Base-by-base conservation (phyloP, 1,140 invertebrate genomes). In the Nymphalis io region DNA sequence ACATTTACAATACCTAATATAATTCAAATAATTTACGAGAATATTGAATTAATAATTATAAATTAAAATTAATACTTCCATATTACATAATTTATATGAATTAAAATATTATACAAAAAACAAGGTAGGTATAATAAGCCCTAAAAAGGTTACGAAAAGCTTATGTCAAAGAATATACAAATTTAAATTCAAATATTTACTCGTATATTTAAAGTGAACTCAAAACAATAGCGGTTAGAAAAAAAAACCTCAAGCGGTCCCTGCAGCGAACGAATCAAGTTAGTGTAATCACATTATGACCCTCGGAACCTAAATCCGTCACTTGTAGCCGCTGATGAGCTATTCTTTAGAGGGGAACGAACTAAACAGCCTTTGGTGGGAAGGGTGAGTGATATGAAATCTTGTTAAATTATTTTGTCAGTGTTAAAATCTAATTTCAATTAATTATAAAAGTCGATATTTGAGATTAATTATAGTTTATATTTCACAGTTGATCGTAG, bases 271-370 rank as follows among this genome's bases (percentile, higher is more conserved):
- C 70, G 81, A 84, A 81, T 82, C 74, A 61, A 79, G 76, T 84
- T 81, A 81, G 55, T 44, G 51, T 83, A 80, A 83, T 81, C 66
- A 72, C 38, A 76, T 82, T 81, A 82, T 62, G 68, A 58, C 78
- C 76, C 74, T 68, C 51, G 68, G 70, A 66, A 71, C 74, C 73
- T 70, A 75, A 78, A 82, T 76, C 75, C 78, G 75, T 75, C 81
- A 78, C 77, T 83, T 79, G 76, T 78, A 73, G 70, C 78, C 77
- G 67, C 76, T 84, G 83, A 85, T 85, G 83, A 85, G 80, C 78
- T 78, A 85, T 85, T 85, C 83, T 85, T 82, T 81, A 77, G 20
- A 69, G 76, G 81, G 72, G 68, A 70, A 73, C 53, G 12, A 44
- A 55, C 51, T 27, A 27, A 21, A 55, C 21, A n/a, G 1, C n/a